Evolutionary conservation across 2,888 invertebrate genomes (phyloP).

Genomic region (Macrosiphum euphorbiae): DNA sequence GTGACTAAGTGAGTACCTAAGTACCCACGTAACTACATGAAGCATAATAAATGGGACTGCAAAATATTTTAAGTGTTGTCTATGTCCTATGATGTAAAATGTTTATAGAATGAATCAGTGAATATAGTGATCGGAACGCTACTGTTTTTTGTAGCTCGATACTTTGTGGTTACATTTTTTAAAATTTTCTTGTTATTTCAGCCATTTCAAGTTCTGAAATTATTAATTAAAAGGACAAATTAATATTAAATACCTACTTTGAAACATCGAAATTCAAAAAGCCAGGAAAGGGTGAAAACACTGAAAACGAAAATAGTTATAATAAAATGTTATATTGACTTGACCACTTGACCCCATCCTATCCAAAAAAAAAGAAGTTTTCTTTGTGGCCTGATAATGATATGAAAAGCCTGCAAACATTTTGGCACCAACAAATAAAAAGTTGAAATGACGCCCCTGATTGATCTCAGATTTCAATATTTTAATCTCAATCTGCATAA

Average conservation of each 20-base stretch:
- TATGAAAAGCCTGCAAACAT: too few relatives aligned
- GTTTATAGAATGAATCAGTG: neutral
- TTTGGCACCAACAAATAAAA: too few relatives aligned
- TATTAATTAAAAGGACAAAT: neutral
- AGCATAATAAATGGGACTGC: neutral
- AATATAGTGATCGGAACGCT: too few relatives aligned
- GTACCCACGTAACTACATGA: neutral
- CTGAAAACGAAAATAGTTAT: neutral
- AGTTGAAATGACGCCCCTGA: too few relatives aligned
- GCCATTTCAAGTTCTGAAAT: neutral
- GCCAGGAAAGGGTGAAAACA: neutral
- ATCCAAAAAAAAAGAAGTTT: too few relatives aligned
- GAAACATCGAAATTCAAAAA: neutral
- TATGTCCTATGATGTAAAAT: neutral
- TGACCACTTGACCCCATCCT: too few relatives aligned
- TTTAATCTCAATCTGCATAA: too few relatives aligned
- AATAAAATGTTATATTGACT: too few relatives aligned
- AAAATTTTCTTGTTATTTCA: neutral
- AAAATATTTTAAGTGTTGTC: neutral
- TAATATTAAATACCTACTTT: neutral
- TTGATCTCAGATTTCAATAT: too few relatives aligned
- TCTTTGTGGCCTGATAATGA: too few relatives aligned
- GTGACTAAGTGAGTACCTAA: neutral
- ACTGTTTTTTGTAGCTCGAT: neutral
- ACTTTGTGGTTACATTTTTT: neutral